phyloP scores from a whole-genome alignment of 2,888 invertebrate species.

The Pyrgus malvae region DNA sequence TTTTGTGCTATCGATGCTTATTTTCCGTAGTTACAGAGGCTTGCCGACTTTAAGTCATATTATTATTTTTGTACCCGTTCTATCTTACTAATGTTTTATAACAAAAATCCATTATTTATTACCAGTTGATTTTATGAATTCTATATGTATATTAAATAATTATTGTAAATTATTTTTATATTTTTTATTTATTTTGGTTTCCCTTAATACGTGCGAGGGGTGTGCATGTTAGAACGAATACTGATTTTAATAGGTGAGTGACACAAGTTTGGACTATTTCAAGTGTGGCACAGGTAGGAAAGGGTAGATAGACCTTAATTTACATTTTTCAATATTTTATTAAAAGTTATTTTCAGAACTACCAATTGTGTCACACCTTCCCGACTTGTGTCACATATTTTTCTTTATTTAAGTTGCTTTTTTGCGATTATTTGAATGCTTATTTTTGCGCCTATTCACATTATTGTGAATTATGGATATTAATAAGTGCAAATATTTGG shows the following conservation, averaged over 20 bases:
- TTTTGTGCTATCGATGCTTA: background rate
- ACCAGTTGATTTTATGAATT: conserved; percentile 26
- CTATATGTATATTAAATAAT: conserved; percentile 26
- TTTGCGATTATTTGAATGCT: conserved; percentile 7
- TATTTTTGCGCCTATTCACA: background rate
- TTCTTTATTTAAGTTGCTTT: conserved; percentile 32
- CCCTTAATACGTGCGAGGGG: conserved; percentile 34
- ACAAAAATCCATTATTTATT: conserved; percentile 1
- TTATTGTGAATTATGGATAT: background rate
- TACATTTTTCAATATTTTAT: background rate
- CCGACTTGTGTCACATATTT: conserved; percentile 80
- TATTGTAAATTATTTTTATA: conserved; percentile 31
- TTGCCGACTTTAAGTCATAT: background rate
- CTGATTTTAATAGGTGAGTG: conserved; percentile 70
- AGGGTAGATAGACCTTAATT: conserved; percentile 42
- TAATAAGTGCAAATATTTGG: too few species aligned
- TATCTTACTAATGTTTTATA: background rate
- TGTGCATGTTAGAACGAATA: conserved; percentile 27
- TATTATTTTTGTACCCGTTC: conserved; percentile 10
- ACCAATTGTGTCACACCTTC: conserved; percentile 78
- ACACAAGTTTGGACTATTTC: conserved; percentile 72
- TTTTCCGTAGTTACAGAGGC: conserved; percentile 9
- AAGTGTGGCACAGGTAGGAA: conserved; percentile 81
- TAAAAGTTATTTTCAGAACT: conserved; percentile 27
- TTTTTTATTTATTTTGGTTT: conserved; percentile 31